Base-by-base conservation (phyloP, 2,113 vertebrate genomes). In the Drymodes brunneopygia region DNA sequence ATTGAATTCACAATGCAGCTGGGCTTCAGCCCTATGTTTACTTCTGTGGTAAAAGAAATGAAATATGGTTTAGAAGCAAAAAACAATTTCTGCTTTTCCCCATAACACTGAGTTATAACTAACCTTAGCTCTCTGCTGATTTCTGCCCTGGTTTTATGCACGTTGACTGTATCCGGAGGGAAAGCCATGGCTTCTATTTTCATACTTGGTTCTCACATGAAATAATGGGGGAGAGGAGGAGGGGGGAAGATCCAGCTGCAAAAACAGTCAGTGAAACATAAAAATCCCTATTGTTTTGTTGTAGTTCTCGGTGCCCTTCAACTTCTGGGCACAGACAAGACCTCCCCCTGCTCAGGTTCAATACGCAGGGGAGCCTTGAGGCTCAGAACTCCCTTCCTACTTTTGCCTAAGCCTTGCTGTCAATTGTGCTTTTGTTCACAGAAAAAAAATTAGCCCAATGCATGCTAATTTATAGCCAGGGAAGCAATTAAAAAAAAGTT, bases 261-360 rank as follows among this genome's bases (percentile, higher is more conserved):
- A 95, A 96, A 97, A 95, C 93, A 96, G 84, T 69, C 72, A 81
- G 84, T 66, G 94, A 91, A 93, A 93, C 90, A 94, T 94, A 92
- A 94, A 96, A 96, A 94, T 96, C 90, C 53, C 85, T 86, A 81
- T 90, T 95, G 90, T 92, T 95, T 89, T 77, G 67, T 78, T 83
- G 64, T 88, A 77, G n/a, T 54, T 88, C 75, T 94, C 47, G 0
- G 90, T 86, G 88, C 90, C 82, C 90, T 92, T 95, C 95, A 78
- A 66, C 79, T 96, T 90, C 90, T 96, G 94, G 90, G 92, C 92
- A 95, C 60, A 94, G 92, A 77, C 62, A 85, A 81, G 96, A 82
- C 92, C 94, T 90, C 92, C 92, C 21, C 57, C 79, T 67, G 88
- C 88, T 97, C 88, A 92, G 88, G 85, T 93, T 96, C 93, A 95